These are phyloP conservation scores for Gallinago solitaria DNA, from an alignment of 2,797 vertebrate genomes.

Conservation along the genomic window DNA sequence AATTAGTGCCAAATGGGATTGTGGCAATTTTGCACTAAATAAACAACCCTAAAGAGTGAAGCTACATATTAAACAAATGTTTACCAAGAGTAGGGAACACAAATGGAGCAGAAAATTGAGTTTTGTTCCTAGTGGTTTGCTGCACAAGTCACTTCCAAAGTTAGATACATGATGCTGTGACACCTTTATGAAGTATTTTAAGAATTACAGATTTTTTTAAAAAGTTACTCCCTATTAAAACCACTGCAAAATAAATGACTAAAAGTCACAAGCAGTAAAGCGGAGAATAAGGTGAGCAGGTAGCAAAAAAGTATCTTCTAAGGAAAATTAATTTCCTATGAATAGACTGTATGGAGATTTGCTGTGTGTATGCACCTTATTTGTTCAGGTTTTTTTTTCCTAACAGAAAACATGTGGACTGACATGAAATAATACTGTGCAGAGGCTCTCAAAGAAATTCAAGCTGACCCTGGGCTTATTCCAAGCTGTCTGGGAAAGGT, in stretches of 20 bases:
- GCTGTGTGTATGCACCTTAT: background rate
- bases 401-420: background rate
- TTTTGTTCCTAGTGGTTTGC: background rate
- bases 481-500: conserved; percentile 58
- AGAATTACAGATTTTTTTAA: background rate
- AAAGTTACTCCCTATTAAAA: background rate
- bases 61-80: background rate
- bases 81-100: background rate
- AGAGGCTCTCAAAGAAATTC: conserved; percentile 43
- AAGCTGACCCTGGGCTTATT: conserved; percentile 24
- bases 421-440: conserved; percentile 16
- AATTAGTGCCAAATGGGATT: background rate
- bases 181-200: background rate
- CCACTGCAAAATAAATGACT: background rate
- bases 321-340: background rate
- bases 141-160: background rate
- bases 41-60: background rate
- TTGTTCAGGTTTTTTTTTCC: background rate
- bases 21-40: background rate
- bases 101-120: background rate
- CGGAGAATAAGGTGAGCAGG: background rate
- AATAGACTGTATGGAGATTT: background rate
- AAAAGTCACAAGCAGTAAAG: background rate
- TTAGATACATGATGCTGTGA: background rate
- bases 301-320: background rate